phyloP scores from a whole-genome alignment of 1,140 invertebrate species.

The Penaeus indicus region DNA sequence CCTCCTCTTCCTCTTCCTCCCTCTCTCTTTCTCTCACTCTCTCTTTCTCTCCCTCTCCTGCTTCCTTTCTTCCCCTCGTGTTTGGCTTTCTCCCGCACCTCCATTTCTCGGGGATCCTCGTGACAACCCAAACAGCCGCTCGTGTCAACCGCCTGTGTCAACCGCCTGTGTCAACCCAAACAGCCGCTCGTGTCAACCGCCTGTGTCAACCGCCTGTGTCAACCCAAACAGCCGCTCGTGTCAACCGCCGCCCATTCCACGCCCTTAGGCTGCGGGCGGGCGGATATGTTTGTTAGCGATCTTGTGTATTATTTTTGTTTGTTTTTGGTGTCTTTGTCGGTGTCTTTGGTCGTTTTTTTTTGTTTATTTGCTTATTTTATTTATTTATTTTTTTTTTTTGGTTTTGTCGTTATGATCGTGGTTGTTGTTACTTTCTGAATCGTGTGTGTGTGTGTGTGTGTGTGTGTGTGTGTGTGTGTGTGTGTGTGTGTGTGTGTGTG shows the following conservation, averaged over 20 bases:
- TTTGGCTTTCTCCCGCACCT: not conserved
- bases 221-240: too few species aligned
- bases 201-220: too few species aligned
- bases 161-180: too few species aligned
- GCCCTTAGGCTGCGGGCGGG: not conserved
- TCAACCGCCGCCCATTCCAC: too few species aligned
- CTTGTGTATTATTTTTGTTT: not conserved
- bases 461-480: not conserved
- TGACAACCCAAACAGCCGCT: too few species aligned
- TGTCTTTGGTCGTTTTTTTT: not conserved
- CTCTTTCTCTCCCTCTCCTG: not conserved
- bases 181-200: too few species aligned
- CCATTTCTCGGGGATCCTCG: too few species aligned
- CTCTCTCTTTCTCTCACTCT: not conserved
- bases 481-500: not conserved
- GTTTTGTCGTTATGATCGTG: too few species aligned
- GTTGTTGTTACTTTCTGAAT: too few species aligned
- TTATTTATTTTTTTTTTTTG: too few species aligned
- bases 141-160: not conserved
- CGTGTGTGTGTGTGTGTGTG: not conserved
- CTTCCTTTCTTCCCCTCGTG: not conserved
- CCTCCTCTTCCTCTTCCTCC: not conserved
- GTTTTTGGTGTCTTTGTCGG: not conserved
- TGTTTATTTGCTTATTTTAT: too few species aligned
- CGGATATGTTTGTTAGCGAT: not conserved